Conservation (phyloP, 2,113 vertebrate genomes). For the Taxidea taxus region DNA sequence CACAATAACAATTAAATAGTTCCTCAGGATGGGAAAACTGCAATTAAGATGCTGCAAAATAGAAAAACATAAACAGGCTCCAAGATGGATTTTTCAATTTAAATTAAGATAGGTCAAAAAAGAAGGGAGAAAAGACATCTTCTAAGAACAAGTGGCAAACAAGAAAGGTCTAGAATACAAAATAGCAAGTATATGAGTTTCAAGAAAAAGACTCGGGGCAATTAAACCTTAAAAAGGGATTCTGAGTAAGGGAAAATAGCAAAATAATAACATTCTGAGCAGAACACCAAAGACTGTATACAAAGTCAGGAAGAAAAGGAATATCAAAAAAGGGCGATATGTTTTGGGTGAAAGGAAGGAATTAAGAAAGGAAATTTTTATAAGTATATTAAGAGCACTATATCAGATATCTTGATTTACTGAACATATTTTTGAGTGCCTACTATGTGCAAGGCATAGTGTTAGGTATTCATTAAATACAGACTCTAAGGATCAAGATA, state of each 20-base stretch:
- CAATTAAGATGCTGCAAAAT: constrained; percentile 18
- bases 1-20: constrained; percentile 20
- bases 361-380: not conserved
- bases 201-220: not conserved
- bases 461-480: constrained; percentile 19
- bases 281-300: not conserved
- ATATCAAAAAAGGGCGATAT: not conserved
- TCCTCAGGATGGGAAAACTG: constrained; percentile 2
- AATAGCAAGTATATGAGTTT: constrained; percentile 14
- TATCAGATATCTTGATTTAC: not conserved
- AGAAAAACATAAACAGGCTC: constrained; percentile 10
- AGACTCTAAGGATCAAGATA: not conserved
- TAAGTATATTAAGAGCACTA: not conserved
- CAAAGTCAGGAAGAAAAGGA: constrained; percentile 30
- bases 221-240: constrained; percentile 7
- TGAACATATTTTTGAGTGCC: constrained; percentile 24
- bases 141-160: constrained; percentile 3
- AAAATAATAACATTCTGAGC: not conserved
- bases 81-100: not conserved
- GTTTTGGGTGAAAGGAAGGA: not conserved
- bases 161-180: constrained; percentile 14
- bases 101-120: constrained; percentile 29
- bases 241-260: not conserved
- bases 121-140: not conserved
- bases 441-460: constrained; percentile 18